phyloP scores from a whole-genome alignment of 2,797 vertebrate genomes.

The Phataginus tricuspis region DNA sequence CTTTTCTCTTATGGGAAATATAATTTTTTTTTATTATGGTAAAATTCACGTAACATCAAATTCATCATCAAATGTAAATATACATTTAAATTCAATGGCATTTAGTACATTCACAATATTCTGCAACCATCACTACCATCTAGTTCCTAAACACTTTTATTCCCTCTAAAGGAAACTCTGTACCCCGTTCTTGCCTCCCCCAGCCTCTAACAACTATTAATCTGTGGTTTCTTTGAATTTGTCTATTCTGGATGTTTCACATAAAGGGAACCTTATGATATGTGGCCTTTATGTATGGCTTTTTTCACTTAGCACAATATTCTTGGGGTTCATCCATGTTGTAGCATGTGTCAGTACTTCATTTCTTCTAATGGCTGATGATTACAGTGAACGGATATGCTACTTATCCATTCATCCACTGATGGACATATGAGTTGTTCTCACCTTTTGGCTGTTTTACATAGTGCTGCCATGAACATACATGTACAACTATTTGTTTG shows the following conservation, averaged over 20 bases:
- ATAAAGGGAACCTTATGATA: not conserved
- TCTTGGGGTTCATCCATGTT: not conserved
- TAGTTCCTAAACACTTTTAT: not conserved
- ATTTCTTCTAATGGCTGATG: not conserved
- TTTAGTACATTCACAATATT: not conserved
- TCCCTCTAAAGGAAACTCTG: not conserved
- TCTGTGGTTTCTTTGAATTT: not conserved
- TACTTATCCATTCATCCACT: not conserved
- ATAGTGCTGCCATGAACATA: not conserved
- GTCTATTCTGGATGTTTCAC: not conserved
- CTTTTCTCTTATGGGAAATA: not conserved
- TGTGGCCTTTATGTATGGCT: not conserved
- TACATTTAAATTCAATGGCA: not conserved
- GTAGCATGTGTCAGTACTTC: not conserved
- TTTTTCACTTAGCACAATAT: not conserved
- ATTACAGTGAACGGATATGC: not conserved
- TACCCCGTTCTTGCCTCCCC: not conserved
- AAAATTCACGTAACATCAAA: conserved; percentile 7
- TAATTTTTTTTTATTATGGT: not conserved
- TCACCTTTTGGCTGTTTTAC: not conserved
- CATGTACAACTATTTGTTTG: not conserved
- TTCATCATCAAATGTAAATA: not conserved
- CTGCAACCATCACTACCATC: not conserved
- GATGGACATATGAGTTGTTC: not conserved
- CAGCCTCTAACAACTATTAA: not conserved